These are phyloP conservation scores for Radopholus similis DNA, from an alignment of 1,140 invertebrate species.

Conservation along the genomic window DNA sequence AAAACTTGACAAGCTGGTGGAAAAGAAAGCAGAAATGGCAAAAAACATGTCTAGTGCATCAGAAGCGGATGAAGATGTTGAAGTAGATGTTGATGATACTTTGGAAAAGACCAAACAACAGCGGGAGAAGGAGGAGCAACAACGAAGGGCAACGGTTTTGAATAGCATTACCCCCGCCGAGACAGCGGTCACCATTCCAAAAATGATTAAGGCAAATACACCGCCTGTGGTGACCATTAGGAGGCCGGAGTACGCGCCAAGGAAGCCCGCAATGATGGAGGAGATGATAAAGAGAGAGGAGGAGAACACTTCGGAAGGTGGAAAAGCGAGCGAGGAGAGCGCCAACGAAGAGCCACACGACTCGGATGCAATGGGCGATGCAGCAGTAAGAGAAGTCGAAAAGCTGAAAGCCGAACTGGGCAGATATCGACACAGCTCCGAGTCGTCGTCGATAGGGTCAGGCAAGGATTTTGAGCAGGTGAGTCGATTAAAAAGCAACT, in stretches of 20 bases:
- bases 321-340: neutral
- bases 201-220: neutral
- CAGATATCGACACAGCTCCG: neutral
- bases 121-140: neutral
- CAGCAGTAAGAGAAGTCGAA: no score
- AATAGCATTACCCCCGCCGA: no score
- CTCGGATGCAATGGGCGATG: no score
- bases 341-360: neutral
- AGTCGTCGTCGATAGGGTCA: neutral
- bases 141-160: neutral
- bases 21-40: no score
- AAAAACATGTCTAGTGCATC: neutral
- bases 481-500: neutral
- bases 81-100: neutral
- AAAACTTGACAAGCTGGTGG: no score
- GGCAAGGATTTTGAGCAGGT: neutral
- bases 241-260: constrained; percentile 5
- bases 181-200: neutral
- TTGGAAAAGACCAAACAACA: neutral
- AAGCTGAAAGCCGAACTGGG: neutral
- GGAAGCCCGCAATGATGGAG: constrained; percentile 8
- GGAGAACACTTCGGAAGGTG: neutral
- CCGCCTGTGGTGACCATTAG: neutral
- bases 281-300: constrained; percentile 2
- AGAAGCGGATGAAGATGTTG: neutral